Conservation (phyloP, 2,888 invertebrate species). For the Aelia acuminata region DNA sequence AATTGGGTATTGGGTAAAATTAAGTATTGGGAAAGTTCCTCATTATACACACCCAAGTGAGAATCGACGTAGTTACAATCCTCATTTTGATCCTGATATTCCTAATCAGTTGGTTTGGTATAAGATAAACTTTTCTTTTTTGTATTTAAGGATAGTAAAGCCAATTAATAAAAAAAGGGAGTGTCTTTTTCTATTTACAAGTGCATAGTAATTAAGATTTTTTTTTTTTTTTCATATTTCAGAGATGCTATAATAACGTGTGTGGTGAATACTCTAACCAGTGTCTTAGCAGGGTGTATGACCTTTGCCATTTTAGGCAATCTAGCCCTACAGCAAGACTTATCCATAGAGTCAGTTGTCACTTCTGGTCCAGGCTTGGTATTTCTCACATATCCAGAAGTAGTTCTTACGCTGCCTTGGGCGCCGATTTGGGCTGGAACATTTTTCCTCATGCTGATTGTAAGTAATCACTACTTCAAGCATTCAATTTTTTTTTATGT, state of each 20-base stretch:
- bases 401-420: conserved; percentile 80
- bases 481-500: not conserved
- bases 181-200: too few species aligned
- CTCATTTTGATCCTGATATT: too few species aligned
- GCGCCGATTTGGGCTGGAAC: conserved; percentile 80
- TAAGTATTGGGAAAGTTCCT: too few species aligned
- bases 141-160: too few species aligned
- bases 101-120: too few species aligned
- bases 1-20: too few species aligned
- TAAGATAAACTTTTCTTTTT: too few species aligned
- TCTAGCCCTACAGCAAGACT: conserved; percentile 74
- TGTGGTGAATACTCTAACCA: conserved; percentile 80
- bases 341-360: conserved; percentile 72
- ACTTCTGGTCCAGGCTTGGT: conserved; percentile 81
- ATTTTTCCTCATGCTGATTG: conserved; percentile 82
- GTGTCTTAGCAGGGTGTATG: conserved; percentile 81
- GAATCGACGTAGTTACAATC: too few species aligned
- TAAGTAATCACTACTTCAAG: conserved; percentile 68
- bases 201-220: too few species aligned
- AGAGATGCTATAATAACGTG: conserved; percentile 82
- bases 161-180: too few species aligned
- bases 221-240: not conserved
- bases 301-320: conserved; percentile 84
- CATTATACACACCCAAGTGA: too few species aligned
- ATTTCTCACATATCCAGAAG: conserved; percentile 83